A percentile compares a stretch with the other conserved stretches of the same genome.
Conservation (phyloP, 2,888 invertebrate species). For the Aporophyla nigra region DNA sequence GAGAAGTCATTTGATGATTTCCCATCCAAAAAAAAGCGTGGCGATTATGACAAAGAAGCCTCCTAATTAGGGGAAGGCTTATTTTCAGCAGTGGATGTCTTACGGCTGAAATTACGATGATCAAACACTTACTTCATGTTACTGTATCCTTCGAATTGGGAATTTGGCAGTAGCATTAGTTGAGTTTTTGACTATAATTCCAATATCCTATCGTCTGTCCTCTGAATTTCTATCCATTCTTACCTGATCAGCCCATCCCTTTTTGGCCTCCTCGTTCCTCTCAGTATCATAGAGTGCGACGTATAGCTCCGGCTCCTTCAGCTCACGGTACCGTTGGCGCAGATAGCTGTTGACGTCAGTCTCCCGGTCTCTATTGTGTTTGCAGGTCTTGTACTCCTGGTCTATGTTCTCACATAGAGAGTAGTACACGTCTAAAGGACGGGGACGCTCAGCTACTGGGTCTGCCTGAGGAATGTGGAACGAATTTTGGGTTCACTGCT, state of each 20-base stretch:
- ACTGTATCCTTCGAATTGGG: too few relatives aligned
- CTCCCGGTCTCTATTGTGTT: slow-evolving; percentile 88
- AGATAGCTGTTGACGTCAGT: slow-evolving; percentile 86
- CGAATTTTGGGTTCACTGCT: neutral
- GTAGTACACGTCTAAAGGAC: slow-evolving; percentile 92
- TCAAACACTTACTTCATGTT: too few relatives aligned
- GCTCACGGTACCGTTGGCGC: slow-evolving; percentile 81
- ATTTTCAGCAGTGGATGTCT: too few relatives aligned
- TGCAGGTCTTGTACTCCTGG: slow-evolving; percentile 91
- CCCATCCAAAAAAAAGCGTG: too few relatives aligned
- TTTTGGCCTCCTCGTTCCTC: slow-evolving; percentile 88
- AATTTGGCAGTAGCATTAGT: too few relatives aligned
- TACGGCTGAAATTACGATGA: too few relatives aligned
- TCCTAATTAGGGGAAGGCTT: too few relatives aligned
- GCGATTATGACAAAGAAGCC: too few relatives aligned
- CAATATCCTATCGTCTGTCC: neutral
- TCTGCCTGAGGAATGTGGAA: slow-evolving; percentile 89
- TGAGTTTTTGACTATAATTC: too few relatives aligned
- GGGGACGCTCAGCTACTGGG: slow-evolving; percentile 90
- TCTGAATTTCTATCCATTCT: slow-evolving; percentile 1
- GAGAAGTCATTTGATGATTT: too few relatives aligned
- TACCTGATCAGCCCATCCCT: slow-evolving; percentile 89
- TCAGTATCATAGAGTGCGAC: slow-evolving; percentile 90
- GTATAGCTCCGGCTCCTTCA: slow-evolving; percentile 84
- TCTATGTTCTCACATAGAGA: slow-evolving; percentile 92